Conservation (phyloP, 2,797 vertebrate genomes). For the Neomorphus geoffroyi region DNA sequence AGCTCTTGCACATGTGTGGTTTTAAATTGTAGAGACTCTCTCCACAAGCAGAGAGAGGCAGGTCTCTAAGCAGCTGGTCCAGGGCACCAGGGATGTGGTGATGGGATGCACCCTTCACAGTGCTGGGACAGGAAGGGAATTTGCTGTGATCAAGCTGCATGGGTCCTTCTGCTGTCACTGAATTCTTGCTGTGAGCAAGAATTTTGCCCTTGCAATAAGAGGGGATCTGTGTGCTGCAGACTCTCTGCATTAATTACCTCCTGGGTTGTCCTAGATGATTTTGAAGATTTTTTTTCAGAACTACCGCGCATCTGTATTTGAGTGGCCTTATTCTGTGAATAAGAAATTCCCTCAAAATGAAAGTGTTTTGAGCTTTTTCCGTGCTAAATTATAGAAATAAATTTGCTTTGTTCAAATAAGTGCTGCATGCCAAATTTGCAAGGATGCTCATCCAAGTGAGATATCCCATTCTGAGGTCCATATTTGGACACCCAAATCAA, state of each 20-base stretch:
- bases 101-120: not conserved
- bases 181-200: not conserved
- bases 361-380: not conserved
- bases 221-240: not conserved
- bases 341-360: conserved; percentile 27
- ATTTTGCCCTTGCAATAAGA: conserved; percentile 17
- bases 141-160: not conserved
- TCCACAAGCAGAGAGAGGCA: not conserved
- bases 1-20: not conserved
- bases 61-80: not conserved
- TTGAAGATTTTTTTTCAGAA: not conserved
- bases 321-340: not conserved
- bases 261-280: not conserved
- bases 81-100: no score
- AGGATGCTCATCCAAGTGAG: conserved; percentile 61
- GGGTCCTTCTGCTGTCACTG: conserved; percentile 17
- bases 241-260: conserved; percentile 9
- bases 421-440: conserved; percentile 29
- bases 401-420: conserved; percentile 63
- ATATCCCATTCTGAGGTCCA: conserved; percentile 64
- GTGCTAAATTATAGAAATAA: conserved; percentile 25
- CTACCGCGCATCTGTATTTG: not conserved
- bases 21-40: not conserved
- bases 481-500: conserved; percentile 67
- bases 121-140: not conserved